Base-by-base conservation (phyloP, 2,888 invertebrate species). In the Creontiades dilutus region DNA sequence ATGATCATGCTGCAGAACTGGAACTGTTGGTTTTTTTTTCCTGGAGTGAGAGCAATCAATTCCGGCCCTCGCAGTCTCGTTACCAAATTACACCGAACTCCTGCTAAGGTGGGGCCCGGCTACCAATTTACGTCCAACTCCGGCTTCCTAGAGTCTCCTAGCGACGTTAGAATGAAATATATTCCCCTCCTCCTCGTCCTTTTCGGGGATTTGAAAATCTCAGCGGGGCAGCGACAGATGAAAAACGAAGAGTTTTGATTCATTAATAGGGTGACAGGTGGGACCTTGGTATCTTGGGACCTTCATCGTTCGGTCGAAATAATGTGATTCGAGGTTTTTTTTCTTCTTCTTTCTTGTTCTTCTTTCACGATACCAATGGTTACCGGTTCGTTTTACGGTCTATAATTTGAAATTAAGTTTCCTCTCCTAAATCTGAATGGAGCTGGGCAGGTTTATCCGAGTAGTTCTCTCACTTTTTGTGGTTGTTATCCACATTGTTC, bases 21-120 rank as follows among this genome's bases (percentile, higher is more conserved):
- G 61, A 46, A 46, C 46, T n/a, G 86, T 86, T 86, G 75, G 68
- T 86, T 75, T 86, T 86, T 75, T 86, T 75, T 28, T 86, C n/a
- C 80, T 12, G 7, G 84, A 55, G 55, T 61, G 75, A 86, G 68
- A 75, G 75, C 19, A 86, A 86, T 86, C 37, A 86, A 75, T 86
- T 86, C 75, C 28, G 47, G 28, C 47, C 19, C 68, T 37, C 86
- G 9, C 19, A 86, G 57, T 55, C 23, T 37, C 61, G 37, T 75
- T 68, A 14, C 48, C 86, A 75, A 75, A 86, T 68, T 68, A 86
- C 68, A 47, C 86, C 75, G 75, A 75, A 86, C 37, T 75, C 75
- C 61, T 46, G 14, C 55, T 52, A 52, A 52, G 82, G 81, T 81
- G 75, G 28, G 7, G 37, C 3, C 37, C 7, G 68, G 85, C 46